A percentile compares a stretch with the other conserved stretches of the same genome.
Evolutionary conservation across 1,140 invertebrate genomes (phyloP).

Genomic region (Pectinophora gossypiella): DNA sequence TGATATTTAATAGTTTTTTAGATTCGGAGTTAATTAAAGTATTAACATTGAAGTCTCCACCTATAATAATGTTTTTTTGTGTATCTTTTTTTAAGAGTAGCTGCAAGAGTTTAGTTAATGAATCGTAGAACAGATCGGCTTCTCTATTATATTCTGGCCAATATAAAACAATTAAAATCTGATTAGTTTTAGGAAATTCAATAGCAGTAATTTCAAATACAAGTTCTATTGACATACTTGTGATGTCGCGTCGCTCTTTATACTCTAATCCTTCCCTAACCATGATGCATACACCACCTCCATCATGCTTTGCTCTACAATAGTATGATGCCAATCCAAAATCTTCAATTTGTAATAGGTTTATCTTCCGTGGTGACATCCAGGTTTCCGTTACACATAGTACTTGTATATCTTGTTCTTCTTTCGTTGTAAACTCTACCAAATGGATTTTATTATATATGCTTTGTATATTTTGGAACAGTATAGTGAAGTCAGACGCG

Average conservation of each 20-base stretch:
- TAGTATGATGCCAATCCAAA: not conserved
- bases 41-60: not conserved
- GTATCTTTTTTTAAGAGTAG: not conserved
- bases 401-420: not conserved
- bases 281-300: not conserved
- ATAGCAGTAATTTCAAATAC: not conserved
- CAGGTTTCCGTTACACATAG: not conserved
- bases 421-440: not conserved
- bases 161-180: not conserved
- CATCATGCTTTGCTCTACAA: not conserved
- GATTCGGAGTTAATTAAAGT: not conserved
- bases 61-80: not conserved
- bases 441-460: not conserved
- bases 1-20: not conserved
- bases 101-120: not conserved
- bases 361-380: not conserved
- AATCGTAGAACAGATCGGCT: not conserved
- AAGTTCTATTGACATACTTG: not conserved
- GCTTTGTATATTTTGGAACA: not conserved
- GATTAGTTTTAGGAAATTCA: not conserved
- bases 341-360: not conserved
- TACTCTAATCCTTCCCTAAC: not conserved
- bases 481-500: not conserved
- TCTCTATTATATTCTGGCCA: not conserved
- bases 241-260: not conserved